Conservation (phyloP, 2,113 vertebrate genomes). For the Scomber scombrus region DNA sequence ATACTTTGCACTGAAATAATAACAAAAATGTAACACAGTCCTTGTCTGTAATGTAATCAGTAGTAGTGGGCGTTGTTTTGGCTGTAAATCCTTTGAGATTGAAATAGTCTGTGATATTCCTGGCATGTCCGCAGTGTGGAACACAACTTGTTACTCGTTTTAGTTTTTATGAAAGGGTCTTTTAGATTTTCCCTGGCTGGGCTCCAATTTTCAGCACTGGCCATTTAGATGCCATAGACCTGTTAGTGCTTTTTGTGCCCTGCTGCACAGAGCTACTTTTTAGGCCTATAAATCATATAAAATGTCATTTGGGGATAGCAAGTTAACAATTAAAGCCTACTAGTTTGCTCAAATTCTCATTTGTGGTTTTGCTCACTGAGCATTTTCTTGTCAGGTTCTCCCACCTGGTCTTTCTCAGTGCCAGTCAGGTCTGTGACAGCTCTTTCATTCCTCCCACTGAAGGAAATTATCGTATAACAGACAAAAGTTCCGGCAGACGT, state of each 20-base stretch:
- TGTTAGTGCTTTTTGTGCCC: conserved; percentile 10
- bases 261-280: conserved; percentile 36
- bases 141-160: conserved; percentile 42
- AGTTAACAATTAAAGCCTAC: conserved; percentile 5
- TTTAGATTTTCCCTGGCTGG: conserved; percentile 46
- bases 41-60: conserved; percentile 30
- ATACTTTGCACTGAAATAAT: conserved; percentile 6
- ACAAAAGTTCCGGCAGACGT: conserved; percentile 41
- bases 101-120: conserved; percentile 50
- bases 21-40: conserved; percentile 4
- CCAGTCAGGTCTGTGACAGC: conserved; percentile 43
- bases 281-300: conserved; percentile 19
- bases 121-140: conserved; percentile 25
- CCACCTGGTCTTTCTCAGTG: conserved; percentile 67
- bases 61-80: conserved; percentile 11
- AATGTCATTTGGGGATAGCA: conserved; percentile 21
- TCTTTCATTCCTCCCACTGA: conserved; percentile 53
- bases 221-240: conserved; percentile 16
- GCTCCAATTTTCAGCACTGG: conserved; percentile 45
- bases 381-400: conserved; percentile 8
- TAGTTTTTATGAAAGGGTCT: conserved; percentile 42
- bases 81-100: conserved; percentile 23
- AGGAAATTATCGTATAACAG: conserved; percentile 54
- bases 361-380: conserved; percentile 39
- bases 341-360: conserved; percentile 28